phyloP scores from a whole-genome alignment of 2,888 invertebrate genomes.

The Diarsia brunnea region DNA sequence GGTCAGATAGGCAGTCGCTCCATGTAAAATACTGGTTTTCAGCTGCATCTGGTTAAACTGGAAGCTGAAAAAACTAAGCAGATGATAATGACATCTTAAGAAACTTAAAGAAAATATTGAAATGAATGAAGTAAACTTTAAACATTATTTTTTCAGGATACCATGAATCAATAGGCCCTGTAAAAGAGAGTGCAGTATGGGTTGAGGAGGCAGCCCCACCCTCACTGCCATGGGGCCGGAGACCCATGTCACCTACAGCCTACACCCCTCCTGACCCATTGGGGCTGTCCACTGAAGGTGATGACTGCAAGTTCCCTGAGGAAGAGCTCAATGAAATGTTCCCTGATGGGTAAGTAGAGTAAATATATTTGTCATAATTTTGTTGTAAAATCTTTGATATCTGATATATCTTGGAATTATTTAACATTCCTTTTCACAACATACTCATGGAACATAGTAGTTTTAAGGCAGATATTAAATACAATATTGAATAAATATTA shows the following conservation, averaged over 20 bases:
- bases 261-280: constrained; percentile 98
- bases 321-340: constrained; percentile 97
- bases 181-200: constrained; percentile 99
- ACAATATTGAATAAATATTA: neutral
- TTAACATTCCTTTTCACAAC: neutral
- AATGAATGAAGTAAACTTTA: neutral
- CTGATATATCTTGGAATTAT: neutral
- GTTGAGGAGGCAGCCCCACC: constrained; percentile 98
- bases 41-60: too few relatives aligned
- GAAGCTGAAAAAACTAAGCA: too few relatives aligned
- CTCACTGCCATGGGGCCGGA: constrained; percentile 95
- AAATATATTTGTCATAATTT: neutral
- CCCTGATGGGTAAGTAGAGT: constrained; percentile 92
- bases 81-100: neutral
- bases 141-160: constrained; percentile 90
- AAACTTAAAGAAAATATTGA: neutral
- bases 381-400: neutral
- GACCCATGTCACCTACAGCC: constrained; percentile 96
- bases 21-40: too few relatives aligned
- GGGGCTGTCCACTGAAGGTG: constrained; percentile 97
- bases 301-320: constrained; percentile 97
- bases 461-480: neutral
- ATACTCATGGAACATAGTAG: neutral
- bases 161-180: constrained; percentile 96
- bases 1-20: too few relatives aligned